Percentiles rank a stretch among this genome's conserved stretches.
phyloP scores from a whole-genome alignment of 2,113 vertebrate genomes.

The Fulica atra region DNA sequence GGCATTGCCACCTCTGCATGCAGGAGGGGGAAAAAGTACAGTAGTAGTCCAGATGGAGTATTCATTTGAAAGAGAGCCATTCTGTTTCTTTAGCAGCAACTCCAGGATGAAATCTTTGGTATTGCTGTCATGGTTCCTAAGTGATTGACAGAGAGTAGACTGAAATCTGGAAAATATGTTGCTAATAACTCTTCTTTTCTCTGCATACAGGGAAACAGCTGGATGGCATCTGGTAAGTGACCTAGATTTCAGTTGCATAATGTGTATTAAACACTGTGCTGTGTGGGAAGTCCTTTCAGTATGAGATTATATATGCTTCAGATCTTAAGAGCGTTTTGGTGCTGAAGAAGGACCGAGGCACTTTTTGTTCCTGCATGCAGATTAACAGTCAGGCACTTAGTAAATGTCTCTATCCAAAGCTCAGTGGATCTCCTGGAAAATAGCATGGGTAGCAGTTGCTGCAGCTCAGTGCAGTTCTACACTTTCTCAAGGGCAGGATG shows the following conservation, averaged over 20 bases:
- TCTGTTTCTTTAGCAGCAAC: background rate
- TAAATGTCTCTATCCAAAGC: background rate
- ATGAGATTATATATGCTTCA: background rate
- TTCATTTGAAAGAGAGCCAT: background rate
- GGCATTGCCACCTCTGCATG: background rate
- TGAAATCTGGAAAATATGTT: background rate
- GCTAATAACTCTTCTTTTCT: constrained; percentile 57
- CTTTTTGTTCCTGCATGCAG: background rate
- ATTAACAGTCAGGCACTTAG: background rate
- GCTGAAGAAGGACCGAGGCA: background rate
- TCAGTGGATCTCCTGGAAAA: background rate
- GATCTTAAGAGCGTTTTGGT: background rate
- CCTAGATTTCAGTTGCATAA: constrained; percentile 22
- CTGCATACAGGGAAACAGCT: constrained; percentile 88
- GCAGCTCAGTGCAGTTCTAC: background rate
- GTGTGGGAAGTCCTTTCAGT: background rate
- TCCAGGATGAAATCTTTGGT: background rate
- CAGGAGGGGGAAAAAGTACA: background rate
- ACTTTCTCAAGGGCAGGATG: background rate
- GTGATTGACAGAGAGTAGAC: constrained; percentile 1
- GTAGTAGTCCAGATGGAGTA: background rate
- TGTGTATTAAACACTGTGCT: background rate
- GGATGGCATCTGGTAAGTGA: constrained; percentile 95
- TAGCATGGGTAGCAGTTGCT: background rate
- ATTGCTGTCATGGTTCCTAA: background rate